These are phyloP conservation scores for Neopipo cinnamomea DNA, from an alignment of 2,113 vertebrate species.

Conservation along the genomic window DNA sequence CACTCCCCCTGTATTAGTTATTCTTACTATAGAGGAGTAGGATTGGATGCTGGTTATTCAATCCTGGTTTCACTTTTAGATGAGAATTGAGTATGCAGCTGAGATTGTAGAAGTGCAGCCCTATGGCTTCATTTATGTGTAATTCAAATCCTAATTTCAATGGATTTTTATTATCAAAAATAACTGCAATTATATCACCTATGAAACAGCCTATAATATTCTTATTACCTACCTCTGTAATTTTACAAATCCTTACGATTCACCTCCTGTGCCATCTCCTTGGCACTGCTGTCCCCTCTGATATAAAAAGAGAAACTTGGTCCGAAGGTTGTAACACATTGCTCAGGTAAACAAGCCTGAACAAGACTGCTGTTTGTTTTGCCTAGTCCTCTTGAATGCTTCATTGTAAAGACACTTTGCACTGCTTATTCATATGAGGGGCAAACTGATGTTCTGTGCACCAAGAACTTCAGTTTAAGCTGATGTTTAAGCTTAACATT, in stretches of 20 bases:
- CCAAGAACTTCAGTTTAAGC: no score
- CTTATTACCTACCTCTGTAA: conserved; percentile 24
- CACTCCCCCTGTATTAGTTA: conserved; percentile 71
- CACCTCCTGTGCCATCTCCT: not conserved
- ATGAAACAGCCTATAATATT: conserved; percentile 30
- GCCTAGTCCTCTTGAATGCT: not conserved
- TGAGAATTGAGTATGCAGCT: conserved; percentile 42
- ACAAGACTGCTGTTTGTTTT: not conserved
- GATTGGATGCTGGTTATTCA: conserved; percentile 57
- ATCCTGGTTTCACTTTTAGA: conserved; percentile 54
- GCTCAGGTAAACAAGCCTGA: not conserved
- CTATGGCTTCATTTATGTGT: conserved; percentile 51
- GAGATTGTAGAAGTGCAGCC: conserved; percentile 43
- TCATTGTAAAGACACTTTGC: not conserved
- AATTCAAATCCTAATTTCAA: conserved; percentile 66
- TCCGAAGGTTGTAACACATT: not conserved
- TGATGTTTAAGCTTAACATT: no score
- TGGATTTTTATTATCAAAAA: conserved; percentile 52
- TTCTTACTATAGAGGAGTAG: conserved; percentile 65
- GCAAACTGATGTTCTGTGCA: not conserved
- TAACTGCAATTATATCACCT: conserved; percentile 30
- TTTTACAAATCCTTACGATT: conserved; percentile 12
- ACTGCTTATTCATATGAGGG: not conserved
- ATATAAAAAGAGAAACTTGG: not conserved
- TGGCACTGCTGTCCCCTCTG: not conserved